Evolutionary conservation across 1,140 invertebrate genomes (phyloP), one percentile per base, ranked within the genome.

Genomic region (Protaetia brevitarsis): DNA sequence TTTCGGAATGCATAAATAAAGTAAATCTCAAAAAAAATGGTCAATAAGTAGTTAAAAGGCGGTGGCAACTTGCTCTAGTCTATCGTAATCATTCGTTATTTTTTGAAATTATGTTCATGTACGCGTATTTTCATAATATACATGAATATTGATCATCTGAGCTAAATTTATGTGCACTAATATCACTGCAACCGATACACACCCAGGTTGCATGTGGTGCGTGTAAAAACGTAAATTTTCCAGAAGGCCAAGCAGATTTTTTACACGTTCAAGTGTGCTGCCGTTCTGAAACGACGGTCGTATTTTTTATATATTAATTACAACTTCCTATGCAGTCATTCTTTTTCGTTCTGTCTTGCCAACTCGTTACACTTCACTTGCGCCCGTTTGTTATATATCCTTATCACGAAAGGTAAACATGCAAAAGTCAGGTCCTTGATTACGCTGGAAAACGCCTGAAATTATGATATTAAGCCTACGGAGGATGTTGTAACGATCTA

Each of bases 271-370:
- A 19, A 7, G 16, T 45, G 37, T 51, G 11, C 11, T 11, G 8
- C 8, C 13, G 31, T 34, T 34, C 13, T n/a, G 1, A 34, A 34
- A 34, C 31, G 26, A 10, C 41, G 41, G 21, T 23, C 2, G 11
- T 51, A 4, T 19, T 45, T n/a, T 51, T 51, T 51, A 23, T 51
- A 51, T 51, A 51, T 51, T 51, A 51, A 51, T 51, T 51, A 51
- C 19, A 51, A 51, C 41, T 51, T 51, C 41, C 41, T 51, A 51
- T 51, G 41, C 19, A 51, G 5, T 7, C 11, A 6, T 45, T 1
- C 5, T 51, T 51, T 51, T 51, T 51, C 19, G 41, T 51, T 51
- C 6, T 21, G 5, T 23, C 41, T 51, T 51, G 19, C 41, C 41
- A 3, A 51, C 41, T 51, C 41, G 19, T 6, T 3, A 51, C 41